A percentile compares a stretch with the other conserved stretches of the same genome.
These are phyloP conservation scores for Chaetorhynchus papuensis DNA, from an alignment of 2,113 vertebrate species.

Conservation along the genomic window DNA sequence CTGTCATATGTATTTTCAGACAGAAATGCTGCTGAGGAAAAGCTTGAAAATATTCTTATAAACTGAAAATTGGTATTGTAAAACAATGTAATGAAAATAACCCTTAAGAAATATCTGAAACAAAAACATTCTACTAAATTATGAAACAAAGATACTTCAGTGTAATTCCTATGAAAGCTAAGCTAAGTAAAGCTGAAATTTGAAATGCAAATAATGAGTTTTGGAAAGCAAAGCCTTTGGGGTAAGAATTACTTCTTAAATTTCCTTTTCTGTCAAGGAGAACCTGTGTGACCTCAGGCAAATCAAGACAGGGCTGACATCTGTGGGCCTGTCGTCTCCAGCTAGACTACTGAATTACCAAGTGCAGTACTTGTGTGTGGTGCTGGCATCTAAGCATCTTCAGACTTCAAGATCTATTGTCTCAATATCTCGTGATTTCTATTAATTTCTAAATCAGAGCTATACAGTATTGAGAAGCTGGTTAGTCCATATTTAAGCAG, in stretches of 20 bases:
- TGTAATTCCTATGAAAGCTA: background rate
- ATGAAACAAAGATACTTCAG: background rate
- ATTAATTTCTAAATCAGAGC: background rate
- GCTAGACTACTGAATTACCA: background rate
- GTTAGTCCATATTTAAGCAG: background rate
- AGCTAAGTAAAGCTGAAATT: background rate
- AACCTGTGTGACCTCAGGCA: background rate
- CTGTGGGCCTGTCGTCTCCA: background rate
- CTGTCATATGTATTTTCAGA: background rate
- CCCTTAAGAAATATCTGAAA: background rate
- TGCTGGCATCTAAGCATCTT: background rate
- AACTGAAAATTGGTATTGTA: background rate
- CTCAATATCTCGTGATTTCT: background rate
- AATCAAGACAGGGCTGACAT: background rate
- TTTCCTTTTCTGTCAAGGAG: background rate
- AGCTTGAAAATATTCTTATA: background rate
- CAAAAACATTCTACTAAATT: background rate
- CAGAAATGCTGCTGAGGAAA: background rate
- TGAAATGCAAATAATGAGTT: background rate
- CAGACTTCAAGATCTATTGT: background rate
- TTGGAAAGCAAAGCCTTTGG: background rate
- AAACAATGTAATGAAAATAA: background rate
- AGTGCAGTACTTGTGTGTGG: accelerated
- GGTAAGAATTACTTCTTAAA: background rate
- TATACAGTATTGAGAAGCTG: background rate